Evolutionary conservation across 1,140 invertebrate species (phyloP).

Genomic region (Drosophila simulans): DNA sequence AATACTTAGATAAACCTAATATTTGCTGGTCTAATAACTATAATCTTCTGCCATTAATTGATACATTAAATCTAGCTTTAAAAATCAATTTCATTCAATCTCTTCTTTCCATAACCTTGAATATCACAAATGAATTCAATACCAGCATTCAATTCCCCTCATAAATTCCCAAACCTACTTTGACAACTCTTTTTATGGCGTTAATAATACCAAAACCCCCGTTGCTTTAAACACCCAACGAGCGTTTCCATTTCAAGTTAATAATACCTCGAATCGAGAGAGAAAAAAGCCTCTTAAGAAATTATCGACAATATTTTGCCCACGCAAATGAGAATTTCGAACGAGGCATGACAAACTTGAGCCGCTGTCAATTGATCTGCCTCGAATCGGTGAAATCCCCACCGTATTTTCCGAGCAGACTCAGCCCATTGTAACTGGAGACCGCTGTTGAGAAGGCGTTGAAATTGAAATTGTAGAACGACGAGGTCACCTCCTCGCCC

Average conservation of each 20-base stretch:
- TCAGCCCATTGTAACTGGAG: constrained; percentile 35
- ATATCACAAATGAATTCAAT: constrained; percentile 3
- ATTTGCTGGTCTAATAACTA: not conserved
- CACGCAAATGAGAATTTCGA: constrained; percentile 47
- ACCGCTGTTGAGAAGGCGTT: constrained; percentile 36
- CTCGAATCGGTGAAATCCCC: constrained; percentile 34
- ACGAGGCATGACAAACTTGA: constrained; percentile 52
- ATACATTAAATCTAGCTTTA: too few relatives aligned
- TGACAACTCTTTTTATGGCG: constrained; percentile 29
- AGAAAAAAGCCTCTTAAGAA: constrained; percentile 49
- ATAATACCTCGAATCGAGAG: constrained; percentile 20
- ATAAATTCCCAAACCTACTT: constrained; percentile 12
- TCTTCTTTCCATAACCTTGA: not conserved
- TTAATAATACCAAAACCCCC: constrained; percentile 21
- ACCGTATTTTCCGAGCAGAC: not conserved
- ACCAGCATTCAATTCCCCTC: not conserved
- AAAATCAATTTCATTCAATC: not conserved
- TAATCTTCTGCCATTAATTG: too few relatives aligned
- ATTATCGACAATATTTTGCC: constrained; percentile 48
- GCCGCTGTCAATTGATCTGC: constrained; percentile 50
- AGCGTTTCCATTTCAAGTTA: constrained; percentile 41
- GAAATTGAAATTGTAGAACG: constrained; percentile 51
- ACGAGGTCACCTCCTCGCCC: constrained; percentile 33
- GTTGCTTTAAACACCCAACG: constrained; percentile 18
- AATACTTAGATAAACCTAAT: not conserved